Conservation (phyloP, 2,113 vertebrate genomes). For the Sander lucioperca region DNA sequence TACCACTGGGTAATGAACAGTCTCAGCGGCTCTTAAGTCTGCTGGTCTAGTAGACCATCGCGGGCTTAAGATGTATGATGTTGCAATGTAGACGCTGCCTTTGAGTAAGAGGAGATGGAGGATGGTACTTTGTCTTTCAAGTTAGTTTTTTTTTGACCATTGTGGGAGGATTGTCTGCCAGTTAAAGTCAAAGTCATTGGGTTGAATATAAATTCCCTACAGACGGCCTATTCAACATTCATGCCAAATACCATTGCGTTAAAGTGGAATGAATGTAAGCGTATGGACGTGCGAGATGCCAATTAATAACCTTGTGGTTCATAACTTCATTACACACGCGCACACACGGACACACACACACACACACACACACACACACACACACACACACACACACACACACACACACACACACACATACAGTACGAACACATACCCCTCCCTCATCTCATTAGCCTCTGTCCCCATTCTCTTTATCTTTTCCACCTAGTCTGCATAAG, state of each 20-base stretch:
- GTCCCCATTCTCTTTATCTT: constrained; percentile 76
- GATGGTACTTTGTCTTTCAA: constrained; percentile 49
- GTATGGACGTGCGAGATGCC: constrained; percentile 60
- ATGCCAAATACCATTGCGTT: constrained; percentile 47
- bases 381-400: constrained; percentile 10
- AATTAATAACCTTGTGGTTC: constrained; percentile 75
- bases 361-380: neutral
- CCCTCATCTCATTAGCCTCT: constrained; percentile 79
- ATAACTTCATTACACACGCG: constrained; percentile 44
- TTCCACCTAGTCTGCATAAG: constrained; percentile 69
- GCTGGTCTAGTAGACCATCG: constrained; percentile 36
- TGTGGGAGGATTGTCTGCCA: constrained; percentile 50
- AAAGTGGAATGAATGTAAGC: constrained; percentile 59
- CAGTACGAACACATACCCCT: constrained; percentile 21
- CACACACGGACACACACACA: constrained; percentile 10
- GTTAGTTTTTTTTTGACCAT: constrained; percentile 50
- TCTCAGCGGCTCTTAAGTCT: constrained; percentile 61
- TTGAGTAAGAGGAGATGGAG: constrained; percentile 34
- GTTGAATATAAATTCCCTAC: constrained; percentile 56
- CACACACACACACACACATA: constrained; percentile 6
- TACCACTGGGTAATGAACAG: constrained; percentile 74
- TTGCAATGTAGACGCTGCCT: constrained; percentile 37
- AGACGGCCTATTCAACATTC: constrained; percentile 62
- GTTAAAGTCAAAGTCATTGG: constrained; percentile 39
- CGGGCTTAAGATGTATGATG: constrained; percentile 45